Evolutionary conservation across 2,888 invertebrate species (phyloP), one percentile per base, ranked within the genome.

Genomic region (Chaetogeoica ovagalla): DNA sequence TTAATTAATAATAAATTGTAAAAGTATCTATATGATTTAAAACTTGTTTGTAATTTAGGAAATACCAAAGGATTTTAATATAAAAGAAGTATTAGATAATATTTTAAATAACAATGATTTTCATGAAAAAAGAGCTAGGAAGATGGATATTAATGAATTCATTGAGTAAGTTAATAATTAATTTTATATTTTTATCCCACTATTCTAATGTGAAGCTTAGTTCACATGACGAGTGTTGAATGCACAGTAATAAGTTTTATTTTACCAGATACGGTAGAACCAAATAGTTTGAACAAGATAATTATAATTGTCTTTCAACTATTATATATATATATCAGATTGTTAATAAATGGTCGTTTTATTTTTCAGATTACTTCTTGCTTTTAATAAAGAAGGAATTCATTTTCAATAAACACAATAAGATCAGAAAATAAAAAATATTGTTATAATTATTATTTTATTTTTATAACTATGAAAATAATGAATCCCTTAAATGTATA

Each of bases 111-210:
- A 89, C 79, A 89, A 90, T 81, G 90, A 89, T 82, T 93, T 92
- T 85, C 91, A 91, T 77, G 90, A 92, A 83, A 92, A 91, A 86
- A 89, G 99, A 85, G 95, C 98, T 0, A 89, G 98, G 84, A 92
- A 91, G 8, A 95, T 99, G 97, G 97, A 97, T 85, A 92, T 94
- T 83, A 98, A 98, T 88, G 98, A 99, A 86, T 98, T 99, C 86
- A 92, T 97, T 88, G 90, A 89, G 88, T 89, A 88, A 83, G 86
- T 87, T 82, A 66, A 69, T 81, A 77, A 37, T 55, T 13, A 11
- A 2, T 48, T 48, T 13, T 48, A 43, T 13, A 48, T 48, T 48
- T 3, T 13, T 15, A 48, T 48, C 43, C 3, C 11, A 48, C 48
- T 48, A 48, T 48, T 48, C 11, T 13, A 11, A 9, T 48, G 48